Evolutionary conservation across 2,888 invertebrate species (phyloP).

Genomic region (Drosophila longiperda): DNA sequence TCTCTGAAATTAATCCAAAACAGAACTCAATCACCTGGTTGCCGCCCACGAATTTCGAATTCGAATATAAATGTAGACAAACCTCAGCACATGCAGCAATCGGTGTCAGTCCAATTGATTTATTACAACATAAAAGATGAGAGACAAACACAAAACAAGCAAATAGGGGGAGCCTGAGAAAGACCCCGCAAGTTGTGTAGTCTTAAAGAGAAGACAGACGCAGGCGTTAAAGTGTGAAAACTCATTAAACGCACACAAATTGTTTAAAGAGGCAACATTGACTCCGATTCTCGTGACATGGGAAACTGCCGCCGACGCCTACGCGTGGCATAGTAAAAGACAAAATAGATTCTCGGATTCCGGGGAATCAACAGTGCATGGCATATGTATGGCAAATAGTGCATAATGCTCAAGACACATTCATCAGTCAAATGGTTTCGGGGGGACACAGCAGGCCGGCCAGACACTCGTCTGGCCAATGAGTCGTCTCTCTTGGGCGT

Average conservation of each 20-base stretch:
- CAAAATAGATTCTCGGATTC: constrained; percentile 23
- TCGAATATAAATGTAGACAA: constrained; percentile 32
- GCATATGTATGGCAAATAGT: constrained; percentile 20
- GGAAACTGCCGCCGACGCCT: constrained; percentile 6
- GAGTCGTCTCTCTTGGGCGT: constrained; percentile 43
- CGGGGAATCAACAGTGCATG: constrained; percentile 19
- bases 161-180: constrained; percentile 24
- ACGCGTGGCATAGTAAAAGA: constrained; percentile 11
- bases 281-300: constrained; percentile 13
- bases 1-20: background rate
- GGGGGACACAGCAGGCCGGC: constrained; percentile 34
- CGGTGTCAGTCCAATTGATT: constrained; percentile 67
- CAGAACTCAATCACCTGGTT: constrained; percentile 29
- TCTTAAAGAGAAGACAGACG: constrained; percentile 20
- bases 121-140: constrained; percentile 65
- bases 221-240: constrained; percentile 73
- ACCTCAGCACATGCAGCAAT: constrained; percentile 63
- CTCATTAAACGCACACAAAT: constrained; percentile 73
- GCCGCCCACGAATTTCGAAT: constrained; percentile 36
- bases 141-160: constrained; percentile 28
- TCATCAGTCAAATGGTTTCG: constrained; percentile 50
- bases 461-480: constrained; percentile 61
- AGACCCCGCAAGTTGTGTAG: constrained; percentile 6
- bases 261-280: constrained; percentile 61
- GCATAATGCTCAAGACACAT: constrained; percentile 29